These are phyloP conservation scores for Acanthococcus lagerstroemiae DNA, from an alignment of 2,888 invertebrate species.

Conservation along the genomic window DNA sequence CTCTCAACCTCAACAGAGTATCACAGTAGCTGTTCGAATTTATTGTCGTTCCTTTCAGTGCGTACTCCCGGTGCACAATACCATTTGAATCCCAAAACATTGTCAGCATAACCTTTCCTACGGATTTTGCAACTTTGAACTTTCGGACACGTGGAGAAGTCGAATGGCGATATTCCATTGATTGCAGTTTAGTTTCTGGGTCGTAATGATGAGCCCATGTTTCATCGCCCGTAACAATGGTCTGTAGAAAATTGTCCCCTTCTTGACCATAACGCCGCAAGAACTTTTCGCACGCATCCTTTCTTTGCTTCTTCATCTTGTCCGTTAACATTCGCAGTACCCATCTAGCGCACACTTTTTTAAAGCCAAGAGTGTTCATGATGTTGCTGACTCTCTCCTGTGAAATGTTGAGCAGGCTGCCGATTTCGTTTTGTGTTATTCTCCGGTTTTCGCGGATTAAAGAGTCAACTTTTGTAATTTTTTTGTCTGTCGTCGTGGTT, in stretches of 20 bases:
- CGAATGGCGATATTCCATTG: not conserved
- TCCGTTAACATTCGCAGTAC: too few species aligned
- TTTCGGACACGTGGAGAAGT: not conserved
- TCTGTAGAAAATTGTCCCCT: too few species aligned
- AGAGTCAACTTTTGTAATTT: not conserved
- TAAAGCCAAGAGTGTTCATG: not conserved
- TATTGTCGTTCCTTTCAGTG: too few species aligned
- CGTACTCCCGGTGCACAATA: too few species aligned
- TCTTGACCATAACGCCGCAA: too few species aligned
- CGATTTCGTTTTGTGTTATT: not conserved
- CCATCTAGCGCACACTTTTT: conserved; percentile 4
- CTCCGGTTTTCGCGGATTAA: not conserved
- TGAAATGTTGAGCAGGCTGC: not conserved
- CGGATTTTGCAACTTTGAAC: not conserved
- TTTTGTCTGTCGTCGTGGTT: not conserved
- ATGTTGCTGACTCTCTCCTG: not conserved
- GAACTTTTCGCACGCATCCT: too few species aligned
- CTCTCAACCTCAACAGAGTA: too few species aligned
- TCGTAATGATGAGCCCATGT: not conserved
- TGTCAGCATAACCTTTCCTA: not conserved
- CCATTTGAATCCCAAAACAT: not conserved
- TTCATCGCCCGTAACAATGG: not conserved
- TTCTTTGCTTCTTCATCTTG: too few species aligned
- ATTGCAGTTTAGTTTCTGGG: not conserved
- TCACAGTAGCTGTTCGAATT: too few species aligned